Conservation (phyloP, 2,113 vertebrate genomes). For the Corapipo altera region DNA sequence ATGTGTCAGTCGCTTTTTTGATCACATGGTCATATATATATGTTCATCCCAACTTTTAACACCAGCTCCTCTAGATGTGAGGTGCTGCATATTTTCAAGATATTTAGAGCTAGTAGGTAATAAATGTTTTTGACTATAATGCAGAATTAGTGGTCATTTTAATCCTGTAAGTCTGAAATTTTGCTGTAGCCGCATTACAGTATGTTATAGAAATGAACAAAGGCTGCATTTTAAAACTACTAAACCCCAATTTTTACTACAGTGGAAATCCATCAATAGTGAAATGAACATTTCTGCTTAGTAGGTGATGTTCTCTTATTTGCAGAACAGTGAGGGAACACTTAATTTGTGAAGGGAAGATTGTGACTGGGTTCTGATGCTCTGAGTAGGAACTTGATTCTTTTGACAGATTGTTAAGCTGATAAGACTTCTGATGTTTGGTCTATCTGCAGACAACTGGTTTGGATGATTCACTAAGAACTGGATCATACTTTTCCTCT, state of each 20-base stretch:
- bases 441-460: neutral
- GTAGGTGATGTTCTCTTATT: neutral
- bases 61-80: neutral
- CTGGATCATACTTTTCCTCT: neutral
- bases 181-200: neutral
- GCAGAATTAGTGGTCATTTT: neutral
- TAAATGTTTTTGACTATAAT: neutral
- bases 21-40: neutral
- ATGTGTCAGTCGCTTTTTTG: neutral
- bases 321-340: neutral
- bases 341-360: neutral
- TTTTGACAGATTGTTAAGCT: neutral
- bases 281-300: neutral
- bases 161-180: neutral
- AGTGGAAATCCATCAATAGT: neutral
- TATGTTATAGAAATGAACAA: neutral
- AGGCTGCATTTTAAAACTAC: neutral
- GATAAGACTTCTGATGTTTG: neutral
- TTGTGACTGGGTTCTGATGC: neutral
- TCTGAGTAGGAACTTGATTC: neutral
- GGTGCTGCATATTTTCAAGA: neutral
- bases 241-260: neutral
- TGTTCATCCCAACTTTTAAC: neutral
- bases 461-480: constrained; percentile 7
- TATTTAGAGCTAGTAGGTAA: neutral